Conservation (phyloP, 2,113 vertebrate genomes). For the Mustela nigripes region DNA sequence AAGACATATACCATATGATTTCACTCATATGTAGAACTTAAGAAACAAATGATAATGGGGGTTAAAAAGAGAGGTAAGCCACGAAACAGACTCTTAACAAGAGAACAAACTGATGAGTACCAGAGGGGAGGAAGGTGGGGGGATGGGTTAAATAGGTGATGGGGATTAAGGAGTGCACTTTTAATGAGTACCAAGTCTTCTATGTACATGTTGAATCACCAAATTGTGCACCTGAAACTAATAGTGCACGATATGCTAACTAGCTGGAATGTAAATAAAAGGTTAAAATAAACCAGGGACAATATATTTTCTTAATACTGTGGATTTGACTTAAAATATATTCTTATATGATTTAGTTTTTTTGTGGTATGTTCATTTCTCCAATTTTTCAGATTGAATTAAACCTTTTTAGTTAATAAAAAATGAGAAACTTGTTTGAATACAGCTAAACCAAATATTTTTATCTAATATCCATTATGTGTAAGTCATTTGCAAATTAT, state of each 20-base stretch:
- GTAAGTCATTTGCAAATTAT: background rate
- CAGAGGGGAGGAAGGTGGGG: background rate
- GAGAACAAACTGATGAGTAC: background rate
- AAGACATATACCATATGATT: background rate
- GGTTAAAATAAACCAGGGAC: background rate
- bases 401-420: background rate
- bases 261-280: background rate
- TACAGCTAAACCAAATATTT: background rate
- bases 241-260: background rate
- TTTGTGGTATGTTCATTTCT: constrained; percentile 8
- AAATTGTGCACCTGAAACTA: background rate
- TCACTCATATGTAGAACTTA: background rate
- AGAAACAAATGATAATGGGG: background rate
- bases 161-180: background rate
- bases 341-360: background rate
- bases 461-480: background rate
- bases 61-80: background rate
- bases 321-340: background rate
- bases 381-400: background rate
- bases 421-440: background rate
- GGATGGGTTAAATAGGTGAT: background rate
- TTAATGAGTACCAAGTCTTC: background rate
- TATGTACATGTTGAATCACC: background rate
- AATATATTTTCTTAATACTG: background rate
- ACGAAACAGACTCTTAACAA: background rate